Conservation (phyloP, 2,113 vertebrate genomes). For the Oenanthe oenanthe region DNA sequence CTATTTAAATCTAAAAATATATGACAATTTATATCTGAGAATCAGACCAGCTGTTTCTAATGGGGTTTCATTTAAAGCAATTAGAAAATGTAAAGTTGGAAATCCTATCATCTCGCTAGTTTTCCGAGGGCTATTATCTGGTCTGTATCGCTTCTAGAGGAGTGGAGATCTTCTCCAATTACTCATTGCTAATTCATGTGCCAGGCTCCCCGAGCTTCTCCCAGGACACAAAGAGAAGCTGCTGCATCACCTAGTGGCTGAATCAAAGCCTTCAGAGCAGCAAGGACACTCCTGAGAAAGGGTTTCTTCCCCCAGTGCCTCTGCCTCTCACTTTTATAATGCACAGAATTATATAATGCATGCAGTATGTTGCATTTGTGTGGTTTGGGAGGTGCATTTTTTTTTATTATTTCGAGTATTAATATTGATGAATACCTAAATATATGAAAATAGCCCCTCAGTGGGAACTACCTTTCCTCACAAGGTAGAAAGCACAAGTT, state of each 20-base stretch:
- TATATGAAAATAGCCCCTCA: background rate
- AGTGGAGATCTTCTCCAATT: constrained; percentile 41
- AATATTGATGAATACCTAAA: background rate
- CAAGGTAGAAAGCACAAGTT: background rate
- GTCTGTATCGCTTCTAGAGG: constrained; percentile 17
- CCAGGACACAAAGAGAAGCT: background rate
- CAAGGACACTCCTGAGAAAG: background rate
- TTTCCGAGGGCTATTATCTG: constrained; percentile 53
- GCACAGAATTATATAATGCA: background rate
- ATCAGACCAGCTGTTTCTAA: constrained; percentile 53
- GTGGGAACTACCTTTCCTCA: background rate
- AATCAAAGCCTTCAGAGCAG: background rate
- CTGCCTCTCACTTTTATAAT: background rate
- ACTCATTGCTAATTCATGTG: constrained; percentile 49
- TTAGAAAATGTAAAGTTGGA: constrained; percentile 55
- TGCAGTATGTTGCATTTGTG: background rate
- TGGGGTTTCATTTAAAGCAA: constrained; percentile 54
- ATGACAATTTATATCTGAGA: constrained; percentile 34
- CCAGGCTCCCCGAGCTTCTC: background rate
- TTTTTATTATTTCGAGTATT: background rate
- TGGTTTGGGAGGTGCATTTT: background rate
- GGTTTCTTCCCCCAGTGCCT: background rate
- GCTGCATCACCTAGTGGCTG: constrained; percentile 27
- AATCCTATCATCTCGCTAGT: constrained; percentile 46
- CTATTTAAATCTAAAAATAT: constrained; percentile 51